phyloP scores from a whole-genome alignment of 2,797 vertebrate genomes.

The Danionella dracula region DNA sequence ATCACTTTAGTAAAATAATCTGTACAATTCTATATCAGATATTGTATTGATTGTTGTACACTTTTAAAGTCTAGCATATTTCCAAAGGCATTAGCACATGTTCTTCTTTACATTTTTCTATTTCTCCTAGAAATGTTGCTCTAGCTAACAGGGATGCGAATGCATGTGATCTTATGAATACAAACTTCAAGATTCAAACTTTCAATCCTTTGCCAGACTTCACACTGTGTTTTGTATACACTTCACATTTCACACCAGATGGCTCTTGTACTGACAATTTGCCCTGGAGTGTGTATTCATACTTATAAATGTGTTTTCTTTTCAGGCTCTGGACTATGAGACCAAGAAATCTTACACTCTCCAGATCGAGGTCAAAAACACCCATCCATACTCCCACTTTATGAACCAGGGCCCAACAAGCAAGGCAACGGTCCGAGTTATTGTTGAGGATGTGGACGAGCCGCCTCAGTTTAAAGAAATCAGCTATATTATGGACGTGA shows the following conservation, averaged over 20 bases:
- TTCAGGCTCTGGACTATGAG: conserved; percentile 86
- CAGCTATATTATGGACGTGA: conserved; percentile 84
- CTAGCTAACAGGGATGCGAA: no score
- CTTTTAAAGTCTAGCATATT: no score
- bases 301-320: not conserved
- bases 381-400: conserved; percentile 76
- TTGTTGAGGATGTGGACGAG: conserved; percentile 89
- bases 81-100: no score
- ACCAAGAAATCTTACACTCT: conserved; percentile 82
- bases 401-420: conserved; percentile 76
- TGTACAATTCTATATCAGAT: no score
- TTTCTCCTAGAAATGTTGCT: no score
- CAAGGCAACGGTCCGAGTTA: conserved; percentile 76
- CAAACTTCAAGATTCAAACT: no score
- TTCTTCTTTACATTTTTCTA: no score
- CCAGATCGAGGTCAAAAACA: conserved; percentile 88
- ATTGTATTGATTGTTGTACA: no score
- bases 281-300: conserved; percentile 18
- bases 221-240: no score
- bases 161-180: no score
- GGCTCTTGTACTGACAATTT: not conserved
- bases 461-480: conserved; percentile 82
- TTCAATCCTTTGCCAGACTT: no score
- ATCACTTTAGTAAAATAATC: no score
- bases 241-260: not conserved